These are phyloP conservation scores for Nilaparvata lugens DNA, from an alignment of 1,140 invertebrate species.

Conservation along the genomic window DNA sequence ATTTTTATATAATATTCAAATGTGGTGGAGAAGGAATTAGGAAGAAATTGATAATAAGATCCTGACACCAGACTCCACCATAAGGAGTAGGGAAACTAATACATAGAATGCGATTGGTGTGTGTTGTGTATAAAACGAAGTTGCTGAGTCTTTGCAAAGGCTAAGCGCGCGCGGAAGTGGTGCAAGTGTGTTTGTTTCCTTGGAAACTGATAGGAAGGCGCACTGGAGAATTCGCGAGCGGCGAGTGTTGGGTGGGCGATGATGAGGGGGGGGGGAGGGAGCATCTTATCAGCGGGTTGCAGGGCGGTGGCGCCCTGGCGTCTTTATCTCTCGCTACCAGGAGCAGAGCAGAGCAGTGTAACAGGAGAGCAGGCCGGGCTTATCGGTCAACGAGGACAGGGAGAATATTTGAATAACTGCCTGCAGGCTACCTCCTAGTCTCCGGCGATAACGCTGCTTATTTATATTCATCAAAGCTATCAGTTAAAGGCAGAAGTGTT, in stretches of 20 bases:
- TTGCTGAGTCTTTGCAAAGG: no score
- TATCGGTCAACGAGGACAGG: background rate
- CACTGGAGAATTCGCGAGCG: background rate
- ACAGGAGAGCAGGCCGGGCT: background rate
- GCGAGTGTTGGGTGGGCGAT: no score
- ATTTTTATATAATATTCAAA: no score
- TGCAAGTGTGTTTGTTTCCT: background rate
- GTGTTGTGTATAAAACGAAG: no score
- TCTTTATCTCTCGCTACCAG: constrained; percentile 3
- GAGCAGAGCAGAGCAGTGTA: background rate
- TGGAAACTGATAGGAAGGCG: background rate
- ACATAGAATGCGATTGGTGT: no score
- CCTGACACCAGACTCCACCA: no score
- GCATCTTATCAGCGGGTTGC: background rate
- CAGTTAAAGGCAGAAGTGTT: constrained; percentile 2
- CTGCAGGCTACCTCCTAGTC: constrained; percentile 2
- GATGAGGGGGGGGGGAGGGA: no score
- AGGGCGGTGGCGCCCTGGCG: background rate
- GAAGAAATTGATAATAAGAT: no score
- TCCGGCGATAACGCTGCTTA: background rate
- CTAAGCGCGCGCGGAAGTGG: no score
- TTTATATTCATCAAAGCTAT: constrained; percentile 6
- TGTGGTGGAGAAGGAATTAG: no score
- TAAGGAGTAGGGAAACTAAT: no score
- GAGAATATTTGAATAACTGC: constrained; percentile 3